Evolutionary conservation across 2,797 vertebrate genomes (phyloP), one percentile per base, ranked within the genome.

Genomic region (Yasuhikotakia modesta): DNA sequence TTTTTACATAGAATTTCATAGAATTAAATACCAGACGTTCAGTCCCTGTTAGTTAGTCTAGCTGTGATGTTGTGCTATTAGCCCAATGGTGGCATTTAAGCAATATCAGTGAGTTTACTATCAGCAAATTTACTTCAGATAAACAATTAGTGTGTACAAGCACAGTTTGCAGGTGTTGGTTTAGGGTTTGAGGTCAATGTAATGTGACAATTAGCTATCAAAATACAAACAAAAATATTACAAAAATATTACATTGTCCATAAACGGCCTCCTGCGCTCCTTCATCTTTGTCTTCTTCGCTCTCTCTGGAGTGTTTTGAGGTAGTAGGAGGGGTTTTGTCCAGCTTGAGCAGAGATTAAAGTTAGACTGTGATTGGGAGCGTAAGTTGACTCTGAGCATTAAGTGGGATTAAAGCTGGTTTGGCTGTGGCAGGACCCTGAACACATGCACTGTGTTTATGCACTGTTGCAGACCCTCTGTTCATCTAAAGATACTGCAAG

Each of bases 341-440:
- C 88, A 95, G 96, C 95, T 95, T 94, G 94, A 94, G 91, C 94
- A 97, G 96, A 98, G 97, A 98, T 99, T 98, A 98, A 80, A 96
- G 94, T 93, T 95, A 96, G 96, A 97, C 95, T 97, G 95, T 97
- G 91, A 95, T 98, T 96, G 98, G 95, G 95, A 97, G 95, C 96
- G 95, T 94, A 97, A 97, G 96, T 99, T 99, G 97, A 99, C 96
- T 98, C 96, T 95, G 90, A 94, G 97, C 94, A 98, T 99, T 98
- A 99, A 96, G 94, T 95, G 93, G 97, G 97, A 98, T 99, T 99
- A 99, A 96, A 96, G 95, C 95, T 97, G 96, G 96, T 95, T 96
- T 97, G 92, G 92, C 94, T 94, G 95, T 95, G 95, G 95, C 95
- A 93, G 92, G 91, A 94, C 94, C n/a, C 94, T 82, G 80, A 94